These are phyloP conservation scores for Typhlichthys subterraneus DNA, from an alignment of 2,797 vertebrate species.

Conservation along the genomic window DNA sequence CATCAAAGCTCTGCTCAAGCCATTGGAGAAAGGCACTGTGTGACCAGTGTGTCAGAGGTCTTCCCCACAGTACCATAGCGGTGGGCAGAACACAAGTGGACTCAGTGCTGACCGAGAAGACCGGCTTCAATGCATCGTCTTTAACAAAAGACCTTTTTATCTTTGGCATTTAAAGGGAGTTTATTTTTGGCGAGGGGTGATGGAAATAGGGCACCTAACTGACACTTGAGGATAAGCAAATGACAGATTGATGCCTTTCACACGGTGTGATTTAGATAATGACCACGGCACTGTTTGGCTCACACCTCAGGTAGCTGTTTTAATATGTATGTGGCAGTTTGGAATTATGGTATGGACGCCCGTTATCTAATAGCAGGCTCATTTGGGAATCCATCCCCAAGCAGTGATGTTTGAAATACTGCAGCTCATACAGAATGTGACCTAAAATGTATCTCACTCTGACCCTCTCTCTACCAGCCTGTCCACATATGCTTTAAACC, in stretches of 20 bases:
- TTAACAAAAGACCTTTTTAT: slow-evolving; percentile 24
- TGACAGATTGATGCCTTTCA: slow-evolving; percentile 32
- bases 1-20: too few species aligned
- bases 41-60: slow-evolving; percentile 47
- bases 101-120: slow-evolving; percentile 24
- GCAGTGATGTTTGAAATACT: too few species aligned
- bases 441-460: too few species aligned
- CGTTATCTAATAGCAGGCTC: too few species aligned
- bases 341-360: too few species aligned
- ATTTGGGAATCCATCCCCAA: too few species aligned
- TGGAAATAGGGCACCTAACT: slow-evolving; percentile 8
- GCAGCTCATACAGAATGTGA: too few species aligned
- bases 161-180: slow-evolving; percentile 15
- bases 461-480: too few species aligned
- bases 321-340: too few species aligned
- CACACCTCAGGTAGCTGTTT: too few species aligned
- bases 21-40: too few species aligned
- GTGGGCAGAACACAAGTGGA: slow-evolving; percentile 2
- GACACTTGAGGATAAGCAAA: slow-evolving; percentile 26
- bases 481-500: slow-evolving; percentile 4
- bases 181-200: slow-evolving; percentile 27
- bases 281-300: slow-evolving; percentile 5
- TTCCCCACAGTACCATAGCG: slow-evolving; percentile 8
- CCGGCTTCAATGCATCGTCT: slow-evolving; percentile 16
- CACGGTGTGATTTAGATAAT: slow-evolving; percentile 26